phyloP scores from a whole-genome alignment of 2,797 vertebrate species.

The Sparus aurata region DNA sequence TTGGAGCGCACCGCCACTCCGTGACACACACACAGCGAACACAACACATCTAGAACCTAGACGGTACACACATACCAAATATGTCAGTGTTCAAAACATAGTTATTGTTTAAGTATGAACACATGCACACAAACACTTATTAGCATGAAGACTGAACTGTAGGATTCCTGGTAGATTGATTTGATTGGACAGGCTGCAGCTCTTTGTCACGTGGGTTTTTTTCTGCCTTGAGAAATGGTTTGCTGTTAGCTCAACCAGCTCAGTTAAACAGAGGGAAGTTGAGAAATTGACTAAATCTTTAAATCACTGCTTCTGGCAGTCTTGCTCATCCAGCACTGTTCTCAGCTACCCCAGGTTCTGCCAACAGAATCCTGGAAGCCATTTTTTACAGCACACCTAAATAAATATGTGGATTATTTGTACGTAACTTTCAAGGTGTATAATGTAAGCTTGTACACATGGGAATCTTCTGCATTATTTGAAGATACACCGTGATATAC shows the following conservation, averaged over 20 bases:
- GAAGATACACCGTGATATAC: neutral
- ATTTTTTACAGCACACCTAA: constrained; percentile 4
- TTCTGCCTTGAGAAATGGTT: constrained; percentile 3
- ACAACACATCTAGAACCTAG: constrained; percentile 95
- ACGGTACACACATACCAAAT: constrained; percentile 32
- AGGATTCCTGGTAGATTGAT: neutral
- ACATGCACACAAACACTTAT: neutral
- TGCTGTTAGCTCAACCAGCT: neutral
- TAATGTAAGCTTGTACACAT: neutral
- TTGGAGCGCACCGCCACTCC: constrained; percentile 96
- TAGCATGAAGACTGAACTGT: neutral
- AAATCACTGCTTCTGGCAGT: neutral
- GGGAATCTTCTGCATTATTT: neutral
- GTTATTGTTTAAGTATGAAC: neutral
- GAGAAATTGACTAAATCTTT: neutral
- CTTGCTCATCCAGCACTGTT: neutral
- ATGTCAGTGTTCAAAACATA: constrained; percentile 5
- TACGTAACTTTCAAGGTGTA: neutral
- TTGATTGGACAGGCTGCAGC: neutral
- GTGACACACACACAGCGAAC: constrained; percentile 96
- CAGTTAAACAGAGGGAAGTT: neutral
- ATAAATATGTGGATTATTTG: neutral
- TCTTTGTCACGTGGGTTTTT: neutral
- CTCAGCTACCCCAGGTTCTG: neutral
- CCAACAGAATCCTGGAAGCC: neutral